Evolutionary conservation across 2,888 invertebrate species (phyloP), one percentile per base, ranked within the genome.

Genomic region (Neocrepidodera transversa): DNA sequence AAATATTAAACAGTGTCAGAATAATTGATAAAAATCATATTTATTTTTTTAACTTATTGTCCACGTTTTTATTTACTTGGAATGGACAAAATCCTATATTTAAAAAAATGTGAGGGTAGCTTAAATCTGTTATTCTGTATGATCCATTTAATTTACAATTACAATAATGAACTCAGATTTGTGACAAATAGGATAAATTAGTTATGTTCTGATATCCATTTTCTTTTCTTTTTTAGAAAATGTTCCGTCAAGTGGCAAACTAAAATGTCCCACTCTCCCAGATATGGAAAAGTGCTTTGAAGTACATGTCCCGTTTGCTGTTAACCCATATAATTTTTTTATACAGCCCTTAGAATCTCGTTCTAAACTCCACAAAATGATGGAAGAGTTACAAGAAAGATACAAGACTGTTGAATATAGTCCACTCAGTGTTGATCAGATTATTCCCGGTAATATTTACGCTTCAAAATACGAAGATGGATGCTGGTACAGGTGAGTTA

Each of bases 311-410:
- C 85, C 89, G 0, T 86, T 89, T 82, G 90, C 91, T 0, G 89
- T 91, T 2, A 89, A 87, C 82, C 93, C 93, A 0, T 85, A 85
- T 78, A 87, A 88, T 79, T 90, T 90, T 70, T 85, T 87, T 38
- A 86, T 85, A 1, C 85, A 85, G 73, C 85, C 85, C 0, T 79
- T 82, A 57, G 76, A 78, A 20, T 70, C 75, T 11, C 74, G 75
- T 48, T 74, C 72, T 2, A 78, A 83, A 40, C 78, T 89, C 5
- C 80, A 82, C 66, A 77, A 80, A 8, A 80, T 91, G 82, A 91
- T 90, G 90, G 75, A 80, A n/a, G 76, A 84, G 1, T 76, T 92
- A 56, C 89, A 90, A 77, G 74, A 77, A 0, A 82, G 82, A 64
- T 91, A 88, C 70, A 82, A 82, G 62, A 75, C 84, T 58, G 72